A percentile compares a stretch with the other conserved stretches of the same genome.
These are phyloP conservation scores for Pantherophis alleghaniensis DNA, from an alignment of 2,797 vertebrate genomes.

Conservation along the genomic window DNA sequence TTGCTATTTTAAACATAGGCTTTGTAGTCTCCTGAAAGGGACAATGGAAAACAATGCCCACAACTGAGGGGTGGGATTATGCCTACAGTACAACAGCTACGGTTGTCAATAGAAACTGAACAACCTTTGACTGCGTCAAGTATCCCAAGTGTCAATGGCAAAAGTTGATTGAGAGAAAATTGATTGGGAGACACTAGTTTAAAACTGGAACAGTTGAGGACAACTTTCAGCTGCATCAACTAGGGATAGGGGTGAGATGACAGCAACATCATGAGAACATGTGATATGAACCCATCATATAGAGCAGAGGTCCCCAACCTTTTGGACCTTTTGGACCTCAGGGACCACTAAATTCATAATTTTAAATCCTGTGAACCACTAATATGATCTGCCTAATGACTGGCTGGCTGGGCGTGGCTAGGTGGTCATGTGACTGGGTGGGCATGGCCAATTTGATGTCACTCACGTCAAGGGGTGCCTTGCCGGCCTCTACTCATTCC, in stretches of 20 bases:
- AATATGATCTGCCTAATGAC: no score
- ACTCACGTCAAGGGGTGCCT: no score
- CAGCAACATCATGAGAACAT: not conserved
- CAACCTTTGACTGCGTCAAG: not conserved
- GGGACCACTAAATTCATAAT: no score
- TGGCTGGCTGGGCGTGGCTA: no score
- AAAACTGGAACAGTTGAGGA: not conserved
- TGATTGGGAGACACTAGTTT: not conserved
- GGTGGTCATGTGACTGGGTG: no score
- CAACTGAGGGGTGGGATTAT: not conserved
- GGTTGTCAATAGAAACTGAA: not conserved
- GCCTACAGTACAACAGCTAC: not conserved
- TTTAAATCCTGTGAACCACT: no score
- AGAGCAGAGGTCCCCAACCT: no score
- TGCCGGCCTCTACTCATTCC: no score
- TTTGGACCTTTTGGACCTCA: no score
- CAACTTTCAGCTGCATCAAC: not conserved
- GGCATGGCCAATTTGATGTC: no score
- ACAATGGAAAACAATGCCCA: not conserved
- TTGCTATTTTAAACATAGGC: not conserved
- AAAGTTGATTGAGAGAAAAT: not conserved
- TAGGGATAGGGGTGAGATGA: not conserved
- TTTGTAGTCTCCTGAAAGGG: not conserved
- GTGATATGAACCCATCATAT: not conserved
- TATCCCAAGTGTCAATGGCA: not conserved